A percentile compares a stretch with the other conserved stretches of the same genome.
These are phyloP conservation scores for Sigmodon hispidus DNA, from an alignment of 2,113 vertebrate genomes.

Conservation along the genomic window DNA sequence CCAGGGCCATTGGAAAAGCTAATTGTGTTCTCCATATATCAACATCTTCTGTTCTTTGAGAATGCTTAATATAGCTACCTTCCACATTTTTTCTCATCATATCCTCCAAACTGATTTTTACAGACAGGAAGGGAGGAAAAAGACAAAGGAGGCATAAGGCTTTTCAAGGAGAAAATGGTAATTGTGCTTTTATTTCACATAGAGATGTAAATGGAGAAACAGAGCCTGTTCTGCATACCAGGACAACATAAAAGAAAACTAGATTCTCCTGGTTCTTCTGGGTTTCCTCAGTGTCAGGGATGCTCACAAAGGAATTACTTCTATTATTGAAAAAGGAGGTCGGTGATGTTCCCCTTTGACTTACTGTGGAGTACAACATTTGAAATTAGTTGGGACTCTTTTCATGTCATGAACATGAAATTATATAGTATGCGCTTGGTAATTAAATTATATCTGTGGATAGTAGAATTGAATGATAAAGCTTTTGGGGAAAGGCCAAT, in stretches of 20 bases:
- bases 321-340: slow-evolving; percentile 56
- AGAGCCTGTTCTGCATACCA: slow-evolving; percentile 16
- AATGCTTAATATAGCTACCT: background rate
- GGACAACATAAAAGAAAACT: slow-evolving; percentile 33
- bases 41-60: slow-evolving; percentile 13
- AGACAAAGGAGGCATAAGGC: background rate
- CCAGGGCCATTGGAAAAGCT: background rate
- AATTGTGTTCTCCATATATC: background rate
- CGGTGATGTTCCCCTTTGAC: slow-evolving; percentile 2
- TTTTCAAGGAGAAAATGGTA: slow-evolving; percentile 34
- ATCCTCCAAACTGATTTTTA: slow-evolving; percentile 4
- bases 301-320: slow-evolving; percentile 49
- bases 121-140: background rate
- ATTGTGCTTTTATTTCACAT: slow-evolving; percentile 58
- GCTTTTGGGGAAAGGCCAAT: background rate
- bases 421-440: slow-evolving; percentile 31
- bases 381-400: slow-evolving; percentile 60
- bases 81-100: background rate
- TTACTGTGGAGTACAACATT: slow-evolving; percentile 37
- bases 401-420: slow-evolving; percentile 41
- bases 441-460: slow-evolving; percentile 53
- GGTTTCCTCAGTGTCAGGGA: background rate
- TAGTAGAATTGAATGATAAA: slow-evolving; percentile 39
- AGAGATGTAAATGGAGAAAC: slow-evolving; percentile 38
- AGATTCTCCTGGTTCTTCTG: slow-evolving; percentile 23